phyloP scores from a whole-genome alignment of 1,140 invertebrate genomes.

The Listronotus oregonensis region DNA sequence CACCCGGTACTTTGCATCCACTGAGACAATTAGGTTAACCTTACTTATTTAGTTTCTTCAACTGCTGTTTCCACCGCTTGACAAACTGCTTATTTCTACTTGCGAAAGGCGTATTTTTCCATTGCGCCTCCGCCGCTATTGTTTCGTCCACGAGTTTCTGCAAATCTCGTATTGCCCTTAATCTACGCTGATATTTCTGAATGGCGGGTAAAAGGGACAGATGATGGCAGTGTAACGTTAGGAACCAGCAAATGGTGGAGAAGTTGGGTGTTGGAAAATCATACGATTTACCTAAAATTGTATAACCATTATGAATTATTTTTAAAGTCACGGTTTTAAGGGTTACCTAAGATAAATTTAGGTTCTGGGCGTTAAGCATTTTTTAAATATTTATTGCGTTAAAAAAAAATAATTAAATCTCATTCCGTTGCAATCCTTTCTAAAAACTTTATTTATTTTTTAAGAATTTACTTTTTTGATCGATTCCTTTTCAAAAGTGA shows the following conservation, averaged over 20 bases:
- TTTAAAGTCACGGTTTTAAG: no score
- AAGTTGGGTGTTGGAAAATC: slow-evolving; percentile 84
- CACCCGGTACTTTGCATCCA: no score
- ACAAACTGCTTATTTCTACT: slow-evolving; percentile 84
- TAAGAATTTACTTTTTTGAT: no score
- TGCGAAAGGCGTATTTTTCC: slow-evolving; percentile 77
- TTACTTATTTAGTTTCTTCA: slow-evolving; percentile 68
- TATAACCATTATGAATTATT: neutral
- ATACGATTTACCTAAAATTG: slow-evolving; percentile 59
- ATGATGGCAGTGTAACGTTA: slow-evolving; percentile 93
- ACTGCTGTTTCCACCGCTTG: slow-evolving; percentile 84
- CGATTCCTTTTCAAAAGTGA: no score
- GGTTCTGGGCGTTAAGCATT: no score
- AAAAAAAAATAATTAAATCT: no score
- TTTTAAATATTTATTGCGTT: no score
- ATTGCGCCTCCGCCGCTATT: slow-evolving; percentile 77
- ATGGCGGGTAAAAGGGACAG: slow-evolving; percentile 86
- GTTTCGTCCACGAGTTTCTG: slow-evolving; percentile 90
- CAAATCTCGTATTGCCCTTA: slow-evolving; percentile 84
- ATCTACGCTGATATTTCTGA: slow-evolving; percentile 83
- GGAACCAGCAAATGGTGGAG: slow-evolving; percentile 95
- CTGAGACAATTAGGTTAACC: neutral
- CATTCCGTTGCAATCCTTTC: no score
- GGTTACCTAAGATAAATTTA: no score
- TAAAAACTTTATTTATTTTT: no score